Evolutionary conservation across 2,797 vertebrate genomes (phyloP).

Genomic region (Gallirallus australis): DNA sequence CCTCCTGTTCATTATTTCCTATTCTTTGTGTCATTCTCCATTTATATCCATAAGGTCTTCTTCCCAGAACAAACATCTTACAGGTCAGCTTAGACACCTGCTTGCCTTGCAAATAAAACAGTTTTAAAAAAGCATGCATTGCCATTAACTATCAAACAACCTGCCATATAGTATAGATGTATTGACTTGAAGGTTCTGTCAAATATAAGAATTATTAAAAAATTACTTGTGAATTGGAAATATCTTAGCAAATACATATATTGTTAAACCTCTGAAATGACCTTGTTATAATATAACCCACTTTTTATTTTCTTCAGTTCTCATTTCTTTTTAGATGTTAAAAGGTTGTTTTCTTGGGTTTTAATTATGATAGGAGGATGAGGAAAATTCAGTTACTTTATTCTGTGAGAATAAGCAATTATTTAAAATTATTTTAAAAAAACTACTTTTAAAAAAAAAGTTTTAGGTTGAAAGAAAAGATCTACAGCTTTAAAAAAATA

Average conservation of each 20-base stretch:
- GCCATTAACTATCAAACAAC: neutral
- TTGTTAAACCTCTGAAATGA: neutral
- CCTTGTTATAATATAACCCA: neutral
- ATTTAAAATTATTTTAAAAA: fast-evolving
- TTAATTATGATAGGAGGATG: neutral
- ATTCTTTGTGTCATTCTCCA: neutral
- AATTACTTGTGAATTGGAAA: neutral
- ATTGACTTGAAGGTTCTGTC: neutral
- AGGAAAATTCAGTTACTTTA: neutral
- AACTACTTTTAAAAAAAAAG: neutral
- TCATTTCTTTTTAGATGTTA: neutral
- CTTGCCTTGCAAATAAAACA: neutral
- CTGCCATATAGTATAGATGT: neutral
- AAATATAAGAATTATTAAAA: neutral
- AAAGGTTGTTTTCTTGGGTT: neutral
- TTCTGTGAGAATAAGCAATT: neutral
- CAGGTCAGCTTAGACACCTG: neutral
- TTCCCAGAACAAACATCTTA: neutral
- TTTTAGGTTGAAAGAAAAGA: neutral
- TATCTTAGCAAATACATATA: neutral
- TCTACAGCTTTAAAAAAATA: neutral
- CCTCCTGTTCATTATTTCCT: neutral
- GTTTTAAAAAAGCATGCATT: neutral
- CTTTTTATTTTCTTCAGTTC: neutral
- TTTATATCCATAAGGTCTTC: neutral